These are phyloP conservation scores for Cylloceria caligata DNA, from an alignment of 2,888 invertebrate genomes.

Conservation along the genomic window DNA sequence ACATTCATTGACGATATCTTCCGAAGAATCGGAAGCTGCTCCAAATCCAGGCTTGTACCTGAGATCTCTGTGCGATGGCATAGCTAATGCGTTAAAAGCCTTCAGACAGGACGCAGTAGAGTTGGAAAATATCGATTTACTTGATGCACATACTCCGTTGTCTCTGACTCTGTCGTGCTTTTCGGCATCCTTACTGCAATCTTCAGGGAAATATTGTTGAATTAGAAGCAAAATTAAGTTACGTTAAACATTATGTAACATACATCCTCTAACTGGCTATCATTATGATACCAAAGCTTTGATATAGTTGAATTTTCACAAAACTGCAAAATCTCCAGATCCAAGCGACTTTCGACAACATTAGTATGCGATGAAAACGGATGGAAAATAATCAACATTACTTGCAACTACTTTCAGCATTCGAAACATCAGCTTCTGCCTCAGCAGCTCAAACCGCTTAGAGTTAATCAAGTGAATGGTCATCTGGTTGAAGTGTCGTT, in stretches of 20 bases:
- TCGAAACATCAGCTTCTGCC: too few species aligned
- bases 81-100: constrained; percentile 89
- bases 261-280: too few species aligned
- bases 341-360: constrained; percentile 88
- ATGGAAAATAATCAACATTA: too few species aligned
- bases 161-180: constrained; percentile 89
- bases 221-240: too few species aligned
- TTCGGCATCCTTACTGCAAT: constrained; percentile 69
- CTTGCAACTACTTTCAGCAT: too few species aligned
- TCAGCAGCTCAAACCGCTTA: too few species aligned
- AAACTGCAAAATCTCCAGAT: constrained; percentile 89
- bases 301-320: constrained; percentile 87
- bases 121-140: constrained; percentile 89
- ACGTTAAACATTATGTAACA: too few species aligned
- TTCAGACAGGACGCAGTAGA: constrained; percentile 90
- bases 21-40: constrained; percentile 70
- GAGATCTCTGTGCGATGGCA: constrained; percentile 92
- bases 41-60: constrained; percentile 89
- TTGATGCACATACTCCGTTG: constrained; percentile 90
- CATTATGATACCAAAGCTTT: too few species aligned
- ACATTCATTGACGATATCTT: constrained; percentile 73
- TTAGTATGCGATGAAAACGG: constrained; percentile 89
- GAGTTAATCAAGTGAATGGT: too few species aligned
- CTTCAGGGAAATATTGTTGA: too few species aligned
- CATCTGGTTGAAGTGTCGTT: too few species aligned